Conservation (phyloP, 1,140 invertebrate species). For the Pygmarrhopalites habei region DNA sequence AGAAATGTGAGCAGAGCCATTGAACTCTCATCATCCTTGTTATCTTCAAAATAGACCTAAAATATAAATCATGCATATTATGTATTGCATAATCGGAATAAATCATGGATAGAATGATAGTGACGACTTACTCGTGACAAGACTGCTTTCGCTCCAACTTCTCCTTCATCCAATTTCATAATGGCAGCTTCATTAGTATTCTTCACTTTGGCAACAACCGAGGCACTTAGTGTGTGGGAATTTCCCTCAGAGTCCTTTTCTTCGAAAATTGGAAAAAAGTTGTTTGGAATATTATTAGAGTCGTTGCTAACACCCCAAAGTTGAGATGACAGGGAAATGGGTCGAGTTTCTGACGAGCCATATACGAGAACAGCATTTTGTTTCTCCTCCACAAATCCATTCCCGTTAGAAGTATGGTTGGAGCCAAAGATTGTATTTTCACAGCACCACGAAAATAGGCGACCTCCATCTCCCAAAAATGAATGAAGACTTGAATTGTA, state of each 20-base stretch:
- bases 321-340: slow-evolving; percentile 5
- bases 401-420: background rate
- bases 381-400: background rate
- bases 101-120: too few species aligned
- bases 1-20: slow-evolving; percentile 21
- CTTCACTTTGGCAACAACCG: slow-evolving; percentile 29
- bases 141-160: slow-evolving; percentile 35
- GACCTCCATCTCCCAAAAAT: slow-evolving; percentile 37
- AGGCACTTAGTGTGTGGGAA: slow-evolving; percentile 30
- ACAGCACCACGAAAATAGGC: slow-evolving; percentile 33
- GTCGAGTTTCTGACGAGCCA: slow-evolving; percentile 10
- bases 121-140: slow-evolving; percentile 32
- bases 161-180: slow-evolving; percentile 33
- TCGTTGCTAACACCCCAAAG: slow-evolving; percentile 23
- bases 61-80: background rate
- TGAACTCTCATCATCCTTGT: slow-evolving; percentile 22
- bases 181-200: slow-evolving; percentile 16
- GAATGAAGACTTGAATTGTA: slow-evolving; percentile 25
- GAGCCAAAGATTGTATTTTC: slow-evolving; percentile 32
- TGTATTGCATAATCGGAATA: background rate
- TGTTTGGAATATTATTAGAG: slow-evolving; percentile 15
- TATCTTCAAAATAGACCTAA: slow-evolving; percentile 34
- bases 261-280: slow-evolving; percentile 26
- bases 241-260: slow-evolving; percentile 37
- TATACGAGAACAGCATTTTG: slow-evolving; percentile 18